Conservation (phyloP, 2,797 vertebrate genomes). For the Crocidura indochinensis region DNA sequence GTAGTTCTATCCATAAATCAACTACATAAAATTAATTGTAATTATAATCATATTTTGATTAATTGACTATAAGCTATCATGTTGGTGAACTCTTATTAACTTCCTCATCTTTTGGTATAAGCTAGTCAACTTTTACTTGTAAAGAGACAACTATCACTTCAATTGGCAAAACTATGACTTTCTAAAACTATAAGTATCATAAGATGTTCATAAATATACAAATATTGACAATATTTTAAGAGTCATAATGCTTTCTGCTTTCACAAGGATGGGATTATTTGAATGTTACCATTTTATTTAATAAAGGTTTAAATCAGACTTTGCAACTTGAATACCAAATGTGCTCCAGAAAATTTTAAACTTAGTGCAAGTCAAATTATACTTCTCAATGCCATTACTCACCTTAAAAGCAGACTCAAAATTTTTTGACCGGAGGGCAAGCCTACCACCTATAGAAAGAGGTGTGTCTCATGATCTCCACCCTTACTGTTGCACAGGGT, state of each 20-base stretch:
- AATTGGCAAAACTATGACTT: conserved; percentile 2
- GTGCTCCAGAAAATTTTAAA: conserved; percentile 63
- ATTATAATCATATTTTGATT: conserved; percentile 53
- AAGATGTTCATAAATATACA: too few relatives aligned
- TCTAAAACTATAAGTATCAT: too few relatives aligned
- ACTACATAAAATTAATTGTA: conserved; percentile 22
- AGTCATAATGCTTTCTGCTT: conserved; percentile 61
- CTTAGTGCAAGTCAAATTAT: conserved; percentile 62
- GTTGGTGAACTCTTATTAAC: conserved; percentile 53
- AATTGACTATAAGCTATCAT: conserved; percentile 30
- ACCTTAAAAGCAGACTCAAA: conserved; percentile 74
- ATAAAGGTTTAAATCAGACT: conserved; percentile 65
- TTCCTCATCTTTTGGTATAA: conserved; percentile 59
- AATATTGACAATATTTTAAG: conserved; percentile 62
- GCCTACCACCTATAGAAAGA: conserved; percentile 71
- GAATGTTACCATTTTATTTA: conserved; percentile 66
- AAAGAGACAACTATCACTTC: conserved; percentile 29
- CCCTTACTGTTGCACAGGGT: conserved; percentile 51
- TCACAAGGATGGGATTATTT: conserved; percentile 59
- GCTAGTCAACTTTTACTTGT: conserved; percentile 26
- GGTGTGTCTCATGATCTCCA: conserved; percentile 73
- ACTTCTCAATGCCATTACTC: conserved; percentile 72
- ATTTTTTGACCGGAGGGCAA: conserved; percentile 83
- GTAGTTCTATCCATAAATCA: conserved; percentile 40
- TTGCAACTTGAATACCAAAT: conserved; percentile 70